Evolutionary conservation across 2,113 vertebrate species (phyloP), one percentile per base, ranked within the genome.

Genomic region (Gymnocephalus cernua): DNA sequence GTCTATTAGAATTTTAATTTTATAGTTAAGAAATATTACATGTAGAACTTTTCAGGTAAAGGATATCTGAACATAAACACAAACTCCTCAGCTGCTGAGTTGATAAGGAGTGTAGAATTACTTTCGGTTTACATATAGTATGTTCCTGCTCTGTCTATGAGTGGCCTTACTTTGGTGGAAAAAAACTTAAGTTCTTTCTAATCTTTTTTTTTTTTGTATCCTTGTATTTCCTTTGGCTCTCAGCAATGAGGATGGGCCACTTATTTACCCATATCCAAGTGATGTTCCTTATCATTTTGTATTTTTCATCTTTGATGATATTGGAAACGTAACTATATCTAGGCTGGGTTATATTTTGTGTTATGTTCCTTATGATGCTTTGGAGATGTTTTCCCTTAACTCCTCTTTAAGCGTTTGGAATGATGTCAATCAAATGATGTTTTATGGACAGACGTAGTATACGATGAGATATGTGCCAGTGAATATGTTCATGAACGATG

Each of bases 161-260:
- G 93, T 76, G 90, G 94, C 95, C 94, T 95, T 95, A 90, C 32
- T 89, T 89, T 71, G 45, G 41, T 79, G 25, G 16, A 57, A 64
- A 58, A 29, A 41, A 64, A 18, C n/a, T n/a, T n/a, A n/a, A n/a
- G n/a, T n/a, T n/a, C n/a, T n/a, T n/a, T n/a, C n/a, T n/a, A n/a
- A n/a, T 79, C 18, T 80, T 77, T 85, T 8, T 54, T 38, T 21
- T 45, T 70, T 68, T 72, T 74, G 29, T 8, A 54, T 72, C 35
- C 44, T 56, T 47, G 6, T 83, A 4, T 71, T 85, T 83, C 14
- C n/a, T 80, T 89, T 66, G 10, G 66, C 62, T 83, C 5, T 63
- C 59, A 41, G 16, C 9, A 21, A 80, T 68, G 47, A 63, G 58
- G n/a, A 48, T n/a, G 13, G 4, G 44, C 65, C 77, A 81, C 61